A percentile compares a stretch with the other conserved stretches of the same genome.
Evolutionary conservation across 2,113 vertebrate species (phyloP).

Genomic region (Potamarius usumacintae): DNA sequence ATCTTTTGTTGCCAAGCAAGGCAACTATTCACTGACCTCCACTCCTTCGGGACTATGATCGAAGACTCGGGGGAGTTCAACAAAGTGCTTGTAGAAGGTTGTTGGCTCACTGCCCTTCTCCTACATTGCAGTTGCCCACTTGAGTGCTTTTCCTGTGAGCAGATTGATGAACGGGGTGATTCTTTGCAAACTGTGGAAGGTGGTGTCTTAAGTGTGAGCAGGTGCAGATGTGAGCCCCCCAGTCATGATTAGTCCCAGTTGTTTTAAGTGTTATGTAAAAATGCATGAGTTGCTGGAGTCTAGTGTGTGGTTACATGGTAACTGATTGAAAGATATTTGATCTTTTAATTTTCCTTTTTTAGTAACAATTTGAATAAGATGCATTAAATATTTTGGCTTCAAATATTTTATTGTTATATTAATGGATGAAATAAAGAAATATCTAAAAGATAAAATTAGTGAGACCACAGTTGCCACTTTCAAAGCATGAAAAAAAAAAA

Average conservation of each 20-base stretch:
- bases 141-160: no score
- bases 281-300: not conserved
- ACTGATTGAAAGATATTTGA: not conserved
- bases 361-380: not conserved
- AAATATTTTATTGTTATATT: not conserved
- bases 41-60: no score
- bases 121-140: no score
- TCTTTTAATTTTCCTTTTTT: not conserved
- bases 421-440: not conserved
- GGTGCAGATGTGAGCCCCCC: no score
- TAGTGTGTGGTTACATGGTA: not conserved
- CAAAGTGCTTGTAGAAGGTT: no score
- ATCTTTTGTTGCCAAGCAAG: no score
- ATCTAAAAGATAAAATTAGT: not conserved
- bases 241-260: not conserved
- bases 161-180: no score
- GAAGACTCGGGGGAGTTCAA: no score
- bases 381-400: not conserved
- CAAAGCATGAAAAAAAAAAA: not conserved
- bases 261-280: conserved; percentile 32
- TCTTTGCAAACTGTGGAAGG: no score
- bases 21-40: no score
- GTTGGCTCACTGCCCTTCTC: no score
- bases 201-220: no score
- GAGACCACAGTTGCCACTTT: not conserved